Percentiles rank a stretch among this genome's conserved stretches.
Conservation (phyloP, 2,888 invertebrate species). For the Pardosa pseudoannulata region DNA sequence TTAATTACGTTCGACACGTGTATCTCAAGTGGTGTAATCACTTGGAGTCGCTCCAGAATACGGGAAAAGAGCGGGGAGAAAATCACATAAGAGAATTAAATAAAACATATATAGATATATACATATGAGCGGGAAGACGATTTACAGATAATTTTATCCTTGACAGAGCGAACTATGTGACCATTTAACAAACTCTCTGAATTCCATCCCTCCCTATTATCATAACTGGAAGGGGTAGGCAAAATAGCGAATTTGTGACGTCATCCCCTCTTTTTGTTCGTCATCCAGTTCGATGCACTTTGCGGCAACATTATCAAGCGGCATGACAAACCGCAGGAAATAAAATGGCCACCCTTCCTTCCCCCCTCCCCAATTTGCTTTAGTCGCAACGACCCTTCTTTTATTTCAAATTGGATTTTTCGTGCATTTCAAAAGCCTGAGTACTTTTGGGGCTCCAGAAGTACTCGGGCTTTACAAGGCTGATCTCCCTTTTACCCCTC, state of each 20-base stretch:
- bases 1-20: conserved; percentile 12
- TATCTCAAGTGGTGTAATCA: conserved; percentile 3
- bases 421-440: not conserved
- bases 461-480: no score
- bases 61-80: not conserved
- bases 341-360: not conserved
- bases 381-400: not conserved
- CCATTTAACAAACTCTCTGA: conserved; percentile 5
- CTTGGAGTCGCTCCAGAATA: conserved; percentile 5
- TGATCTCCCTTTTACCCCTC: not conserved
- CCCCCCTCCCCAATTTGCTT: not conserved
- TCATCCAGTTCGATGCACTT: conserved; percentile 14
- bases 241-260: not conserved
- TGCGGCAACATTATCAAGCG: conserved; percentile 13
- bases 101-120: not conserved
- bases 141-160: conserved; percentile 2
- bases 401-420: conserved; percentile 17
- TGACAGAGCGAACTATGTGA: conserved; percentile 2
- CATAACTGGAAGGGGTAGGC: conserved; percentile 4
- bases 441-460: not conserved
- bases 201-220: conserved; percentile 1
- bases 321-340: conserved; percentile 17
- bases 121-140: conserved; percentile 4
- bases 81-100: not conserved
- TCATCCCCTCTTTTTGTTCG: conserved; percentile 8